A percentile compares a stretch with the other conserved stretches of the same genome.
Conservation (phyloP, 2,797 vertebrate species). For the Mus spretus region DNA sequence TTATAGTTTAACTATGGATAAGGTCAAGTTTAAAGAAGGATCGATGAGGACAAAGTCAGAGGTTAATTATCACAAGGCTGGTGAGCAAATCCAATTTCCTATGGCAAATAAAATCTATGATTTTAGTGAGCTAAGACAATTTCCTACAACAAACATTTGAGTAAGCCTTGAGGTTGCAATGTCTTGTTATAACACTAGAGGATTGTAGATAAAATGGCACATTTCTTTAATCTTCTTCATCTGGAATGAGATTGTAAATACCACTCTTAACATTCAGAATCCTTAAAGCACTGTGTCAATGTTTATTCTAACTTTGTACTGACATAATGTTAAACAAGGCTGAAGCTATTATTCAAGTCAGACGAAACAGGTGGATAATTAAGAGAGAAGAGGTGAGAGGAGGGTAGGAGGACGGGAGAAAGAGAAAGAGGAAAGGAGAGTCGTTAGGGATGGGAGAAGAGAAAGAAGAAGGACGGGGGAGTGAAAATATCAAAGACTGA, state of each 20-base stretch:
- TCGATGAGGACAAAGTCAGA: constrained; percentile 19
- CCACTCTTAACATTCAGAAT: background rate
- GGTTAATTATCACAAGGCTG: constrained; percentile 60
- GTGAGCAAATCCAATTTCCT: constrained; percentile 63
- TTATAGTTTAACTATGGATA: background rate
- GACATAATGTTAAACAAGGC: constrained; percentile 3
- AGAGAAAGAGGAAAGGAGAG: background rate
- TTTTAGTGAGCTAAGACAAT: constrained; percentile 51
- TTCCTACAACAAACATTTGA: constrained; percentile 67
- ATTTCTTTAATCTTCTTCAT: constrained; percentile 53
- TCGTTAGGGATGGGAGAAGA: background rate
- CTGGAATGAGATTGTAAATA: constrained; percentile 54
- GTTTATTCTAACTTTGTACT: constrained; percentile 40
- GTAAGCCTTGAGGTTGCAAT: constrained; percentile 46
- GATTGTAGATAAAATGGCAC: constrained; percentile 21
- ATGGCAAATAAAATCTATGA: constrained; percentile 43
- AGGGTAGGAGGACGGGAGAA: too few species aligned
- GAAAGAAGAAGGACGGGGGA: background rate
- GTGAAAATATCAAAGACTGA: background rate
- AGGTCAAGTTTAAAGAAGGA: constrained; percentile 42
- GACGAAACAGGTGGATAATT: background rate
- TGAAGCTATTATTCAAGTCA: constrained; percentile 2
- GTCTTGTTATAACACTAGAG: constrained; percentile 46
- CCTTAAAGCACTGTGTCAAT: background rate
- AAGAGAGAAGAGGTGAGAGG: background rate